Evolutionary conservation across 2,113 vertebrate species (phyloP), one percentile per base, ranked within the genome.

Genomic region (Oophaga pumilio): DNA sequence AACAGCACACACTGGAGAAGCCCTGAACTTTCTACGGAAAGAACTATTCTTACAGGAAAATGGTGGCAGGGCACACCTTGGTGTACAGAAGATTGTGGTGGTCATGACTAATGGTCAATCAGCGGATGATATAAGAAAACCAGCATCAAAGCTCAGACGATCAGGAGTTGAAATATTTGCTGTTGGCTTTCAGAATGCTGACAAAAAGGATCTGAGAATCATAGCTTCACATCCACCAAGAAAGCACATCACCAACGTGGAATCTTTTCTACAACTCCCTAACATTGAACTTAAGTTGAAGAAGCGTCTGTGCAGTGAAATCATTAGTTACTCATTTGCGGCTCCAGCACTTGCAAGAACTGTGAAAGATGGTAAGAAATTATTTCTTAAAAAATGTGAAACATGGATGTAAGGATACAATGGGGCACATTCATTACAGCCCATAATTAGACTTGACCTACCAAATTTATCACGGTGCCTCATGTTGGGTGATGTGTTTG

Each of bases 71-170:
- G 90, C 81, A 13, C 33, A 43, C 1, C 85, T 87, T 3, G 94
- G 95, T 0, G 86, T 95, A 18, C 93, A 93, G 81, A 95, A 96
- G 91, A 91, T 97, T 74, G 96, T 95, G 0, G 90, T 97, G 22
- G 92, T 97, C 73, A 94, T 97, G 91, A 96, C 94, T 0, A 94
- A 95, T 1, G 93, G 94, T 0, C 22, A 93, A 26, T 96, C 96
- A 6, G 87, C 93, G n/a, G 96, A 97, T 74, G 18, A 91, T 0
- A 93, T 96, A 64, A 90, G 26, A 5, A 26, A 15, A 2, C 79
- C 92, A 0, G 96, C 96, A 4, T 89, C 91, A 52, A 69, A 90
- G 0, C 94, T 97, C 13, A 92, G 94, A 0, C 90, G 90, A 0
- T 69, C 60, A 0, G 94, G 94, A 0, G 92, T 97, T 66, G 94